Percentiles rank a stretch among this genome's conserved stretches.
These are phyloP conservation scores for Thaumetopoea pityocampa DNA, from an alignment of 1,140 invertebrate species.

Conservation along the genomic window DNA sequence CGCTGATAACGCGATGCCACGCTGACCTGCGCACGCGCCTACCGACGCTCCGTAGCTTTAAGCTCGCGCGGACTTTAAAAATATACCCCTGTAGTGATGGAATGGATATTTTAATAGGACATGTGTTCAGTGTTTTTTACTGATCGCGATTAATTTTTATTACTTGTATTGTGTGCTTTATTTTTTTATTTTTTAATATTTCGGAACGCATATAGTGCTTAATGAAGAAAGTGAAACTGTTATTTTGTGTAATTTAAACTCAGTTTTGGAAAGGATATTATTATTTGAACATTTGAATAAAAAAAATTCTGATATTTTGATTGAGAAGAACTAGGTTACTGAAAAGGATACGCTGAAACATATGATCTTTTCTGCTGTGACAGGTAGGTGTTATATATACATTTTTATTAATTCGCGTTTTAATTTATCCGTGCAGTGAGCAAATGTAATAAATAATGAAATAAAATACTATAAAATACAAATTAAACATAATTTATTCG, in stretches of 20 bases:
- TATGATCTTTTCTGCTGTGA: conserved; percentile 18
- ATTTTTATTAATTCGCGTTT: too few species aligned
- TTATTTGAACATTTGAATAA: conserved; percentile 20
- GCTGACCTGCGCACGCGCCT: conserved; percentile 61
- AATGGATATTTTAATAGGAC: conserved; percentile 47
- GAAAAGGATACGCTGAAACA: conserved; percentile 13
- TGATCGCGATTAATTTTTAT: conserved; percentile 27
- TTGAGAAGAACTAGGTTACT: too few species aligned
- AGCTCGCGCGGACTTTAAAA: conserved; percentile 47
- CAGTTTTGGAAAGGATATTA: conserved; percentile 25
- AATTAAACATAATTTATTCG: too few species aligned
- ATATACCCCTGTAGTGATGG: conserved; percentile 39
- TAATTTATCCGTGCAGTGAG: too few species aligned
- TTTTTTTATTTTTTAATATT: too few species aligned
- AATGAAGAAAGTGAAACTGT: conserved; percentile 41
- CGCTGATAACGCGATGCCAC: conserved; percentile 70
- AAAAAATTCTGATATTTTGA: conserved; percentile 12
- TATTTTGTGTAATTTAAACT: conserved; percentile 31
- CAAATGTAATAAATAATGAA: too few species aligned
- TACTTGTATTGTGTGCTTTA: conserved; percentile 24
- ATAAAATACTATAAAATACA: too few species aligned
- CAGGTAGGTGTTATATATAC: conserved; percentile 29
- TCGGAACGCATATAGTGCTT: conserved; percentile 34
- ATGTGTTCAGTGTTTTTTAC: conserved; percentile 32
- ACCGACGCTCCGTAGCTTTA: conserved; percentile 45